Conservation (phyloP, 2,888 invertebrate genomes). For the Timema podura region DNA sequence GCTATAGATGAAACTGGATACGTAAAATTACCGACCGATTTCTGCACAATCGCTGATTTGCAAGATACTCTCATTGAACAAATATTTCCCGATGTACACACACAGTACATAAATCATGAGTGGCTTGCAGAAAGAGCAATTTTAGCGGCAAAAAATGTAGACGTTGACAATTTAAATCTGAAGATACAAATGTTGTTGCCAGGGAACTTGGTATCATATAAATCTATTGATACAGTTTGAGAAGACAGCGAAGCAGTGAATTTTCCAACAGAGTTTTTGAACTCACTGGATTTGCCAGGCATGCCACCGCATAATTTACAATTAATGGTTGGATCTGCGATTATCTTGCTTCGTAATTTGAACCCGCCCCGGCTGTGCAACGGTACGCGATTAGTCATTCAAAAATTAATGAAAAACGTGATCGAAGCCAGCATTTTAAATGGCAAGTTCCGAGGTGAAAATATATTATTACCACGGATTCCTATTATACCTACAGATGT, state of each 20-base stretch:
- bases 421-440: constrained; percentile 1
- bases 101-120: constrained; percentile 13
- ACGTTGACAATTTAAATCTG: constrained; percentile 19
- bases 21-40: constrained; percentile 17
- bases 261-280: constrained; percentile 2
- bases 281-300: constrained; percentile 5
- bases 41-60: constrained; percentile 6
- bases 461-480: background rate
- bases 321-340: background rate
- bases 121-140: constrained; percentile 17
- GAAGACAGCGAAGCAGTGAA: background rate
- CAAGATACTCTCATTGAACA: constrained; percentile 23
- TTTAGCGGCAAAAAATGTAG: constrained; percentile 20
- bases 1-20: constrained; percentile 13
- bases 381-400: constrained; percentile 4
- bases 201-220: constrained; percentile 1
- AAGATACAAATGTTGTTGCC: constrained; percentile 18
- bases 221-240: background rate
- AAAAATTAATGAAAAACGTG: background rate
- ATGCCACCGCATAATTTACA: constrained; percentile 4
- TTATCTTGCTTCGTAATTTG: constrained; percentile 4
- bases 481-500: background rate
- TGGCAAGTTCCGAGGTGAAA: background rate
- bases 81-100: constrained; percentile 17
- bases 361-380: background rate